Evolutionary conservation across 2,113 vertebrate species (phyloP).

Genomic region (Marcusenius ussheri): DNA sequence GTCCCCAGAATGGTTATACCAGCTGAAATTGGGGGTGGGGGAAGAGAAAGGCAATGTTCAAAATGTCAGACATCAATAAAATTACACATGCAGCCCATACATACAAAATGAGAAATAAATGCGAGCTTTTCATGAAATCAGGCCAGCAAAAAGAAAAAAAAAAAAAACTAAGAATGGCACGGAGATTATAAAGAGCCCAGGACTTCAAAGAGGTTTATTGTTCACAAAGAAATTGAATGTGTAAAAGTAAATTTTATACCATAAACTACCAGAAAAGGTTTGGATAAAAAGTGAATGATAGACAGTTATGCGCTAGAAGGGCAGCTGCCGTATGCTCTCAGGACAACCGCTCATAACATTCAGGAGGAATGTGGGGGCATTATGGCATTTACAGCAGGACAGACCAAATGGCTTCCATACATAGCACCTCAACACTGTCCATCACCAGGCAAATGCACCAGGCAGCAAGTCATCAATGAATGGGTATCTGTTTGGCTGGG

Average conservation of each 20-base stretch:
- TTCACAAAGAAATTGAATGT: neutral
- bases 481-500: neutral
- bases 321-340: neutral
- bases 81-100: neutral
- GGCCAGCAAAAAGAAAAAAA: neutral
- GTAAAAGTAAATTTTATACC: conserved; percentile 18
- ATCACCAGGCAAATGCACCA: neutral
- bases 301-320: neutral
- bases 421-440: neutral
- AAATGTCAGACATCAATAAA: conserved; percentile 3
- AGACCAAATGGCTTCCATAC: neutral
- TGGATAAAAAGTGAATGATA: neutral
- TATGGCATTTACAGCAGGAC: conserved; percentile 4
- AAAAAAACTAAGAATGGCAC: neutral
- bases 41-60: neutral
- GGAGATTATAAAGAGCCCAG: neutral
- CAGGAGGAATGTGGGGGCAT: neutral
- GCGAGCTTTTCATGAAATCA: neutral
- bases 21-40: neutral
- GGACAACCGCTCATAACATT: neutral
- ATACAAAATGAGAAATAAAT: neutral
- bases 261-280: conserved; percentile 1
- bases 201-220: conserved; percentile 18
- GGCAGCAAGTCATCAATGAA: conserved; percentile 5
- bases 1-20: neutral